Base-by-base conservation (phyloP, 1,140 invertebrate genomes). In the Idris sp. region DNA sequence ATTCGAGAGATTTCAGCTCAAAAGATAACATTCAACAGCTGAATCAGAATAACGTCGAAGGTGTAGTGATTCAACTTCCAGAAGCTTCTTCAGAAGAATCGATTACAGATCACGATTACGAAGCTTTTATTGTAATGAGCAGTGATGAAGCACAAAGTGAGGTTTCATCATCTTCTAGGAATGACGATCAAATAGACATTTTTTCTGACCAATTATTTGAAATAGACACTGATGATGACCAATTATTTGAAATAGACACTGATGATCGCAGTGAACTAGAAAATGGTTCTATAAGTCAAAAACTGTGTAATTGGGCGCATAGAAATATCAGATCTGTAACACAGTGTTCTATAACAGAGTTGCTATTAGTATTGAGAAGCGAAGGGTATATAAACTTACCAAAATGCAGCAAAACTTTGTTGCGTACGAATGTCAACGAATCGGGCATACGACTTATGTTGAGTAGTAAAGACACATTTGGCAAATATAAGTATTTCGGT, bases 281-380 rank as follows among this genome's bases (percentile, higher is more conserved):
- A 38, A 48, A 13, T 30, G 56, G 56, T 1, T 8, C 41, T 9
- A 59, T 59, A 11, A 30, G n/a, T 19, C 3, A 59, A 30, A 59
- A 59, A 48, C 30, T 59, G 22, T 30, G 56, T 38, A 26, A 59
- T 9, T 59, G 56, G 43, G 33, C 56, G 5, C 43, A 59, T 33
- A 46, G 8, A 19, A 18, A 59, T 9, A 38, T 59, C 2, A 59
- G 19, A 38, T 35, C 26, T 18, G 30, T 36, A 15, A 36, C 35
- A 10, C 35, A 36, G 6, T 15, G 5, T 8, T 15, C 11, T 15
- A 10, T 36, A 8, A 7, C 35, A 0, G 35, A 36, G 1, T 6
- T 36, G 6, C 16, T 36, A 9, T 8, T 15, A 3, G 35, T 36
- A 10, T 36, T 36, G 14, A 11, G 35, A 2, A 36, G 35, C 35